Evolutionary conservation across 2,797 vertebrate genomes (phyloP).

Genomic region (Molossus molossus): DNA sequence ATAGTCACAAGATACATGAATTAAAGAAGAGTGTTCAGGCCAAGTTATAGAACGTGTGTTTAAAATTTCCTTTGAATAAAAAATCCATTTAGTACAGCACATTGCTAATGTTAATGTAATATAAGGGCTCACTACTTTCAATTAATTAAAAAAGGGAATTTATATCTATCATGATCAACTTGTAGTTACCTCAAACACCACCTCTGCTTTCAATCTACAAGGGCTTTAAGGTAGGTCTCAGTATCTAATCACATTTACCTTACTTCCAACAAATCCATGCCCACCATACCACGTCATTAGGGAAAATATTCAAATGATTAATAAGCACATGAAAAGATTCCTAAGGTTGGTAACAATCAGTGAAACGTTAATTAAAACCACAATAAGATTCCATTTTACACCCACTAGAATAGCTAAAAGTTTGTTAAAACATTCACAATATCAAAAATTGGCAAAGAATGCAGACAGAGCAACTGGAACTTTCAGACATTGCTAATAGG

Average conservation of each 20-base stretch:
- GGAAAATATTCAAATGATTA: background rate
- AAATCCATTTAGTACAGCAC: background rate
- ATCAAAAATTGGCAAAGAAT: background rate
- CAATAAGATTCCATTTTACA: background rate
- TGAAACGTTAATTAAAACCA: background rate
- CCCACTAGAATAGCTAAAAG: background rate
- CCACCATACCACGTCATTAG: background rate
- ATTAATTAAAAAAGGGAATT: background rate
- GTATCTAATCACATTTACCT: constrained; percentile 1
- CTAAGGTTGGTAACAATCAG: background rate
- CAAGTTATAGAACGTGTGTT: background rate
- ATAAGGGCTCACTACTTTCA: background rate
- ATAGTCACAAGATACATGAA: background rate
- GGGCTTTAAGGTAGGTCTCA: background rate
- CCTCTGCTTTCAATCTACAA: background rate
- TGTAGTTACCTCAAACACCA: background rate
- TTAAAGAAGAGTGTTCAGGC: background rate
- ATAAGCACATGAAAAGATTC: background rate
- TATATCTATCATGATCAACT: background rate
- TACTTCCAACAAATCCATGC: background rate
- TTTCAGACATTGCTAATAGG: background rate
- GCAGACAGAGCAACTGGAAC: background rate
- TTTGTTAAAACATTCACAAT: background rate
- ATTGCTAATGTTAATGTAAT: background rate
- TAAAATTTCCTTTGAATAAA: constrained; percentile 13